Evolutionary conservation across 1,140 invertebrate genomes (phyloP).

Genomic region (Laupala kohalensis): DNA sequence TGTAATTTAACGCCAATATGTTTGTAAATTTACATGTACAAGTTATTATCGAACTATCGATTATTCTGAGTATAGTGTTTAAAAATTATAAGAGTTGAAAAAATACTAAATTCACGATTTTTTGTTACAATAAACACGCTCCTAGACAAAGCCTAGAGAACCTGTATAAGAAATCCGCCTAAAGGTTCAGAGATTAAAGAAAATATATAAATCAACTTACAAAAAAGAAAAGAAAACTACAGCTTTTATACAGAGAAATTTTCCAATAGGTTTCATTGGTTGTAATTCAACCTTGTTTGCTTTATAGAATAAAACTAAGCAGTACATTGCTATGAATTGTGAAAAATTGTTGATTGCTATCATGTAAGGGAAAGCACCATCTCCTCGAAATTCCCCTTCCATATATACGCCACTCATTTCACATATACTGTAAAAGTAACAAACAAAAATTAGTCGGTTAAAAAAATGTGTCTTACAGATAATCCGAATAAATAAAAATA

Average conservation of each 20-base stretch:
- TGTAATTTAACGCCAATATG: too few species aligned
- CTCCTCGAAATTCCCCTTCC: slow-evolving; percentile 74
- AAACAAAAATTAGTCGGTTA: not conserved
- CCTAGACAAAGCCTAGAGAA: too few species aligned
- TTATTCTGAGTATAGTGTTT: too few species aligned
- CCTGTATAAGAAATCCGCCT: too few species aligned
- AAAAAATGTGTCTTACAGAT: not conserved
- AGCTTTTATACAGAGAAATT: slow-evolving; percentile 96
- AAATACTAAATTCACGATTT: too few species aligned
- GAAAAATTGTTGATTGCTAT: slow-evolving; percentile 86
- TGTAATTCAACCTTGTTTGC: slow-evolving; percentile 73
- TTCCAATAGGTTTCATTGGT: slow-evolving; percentile 86
- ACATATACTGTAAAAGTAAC: slow-evolving; percentile 55
- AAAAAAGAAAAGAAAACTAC: slow-evolving; percentile 97
- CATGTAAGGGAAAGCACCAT: slow-evolving; percentile 81
- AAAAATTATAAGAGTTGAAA: too few species aligned
- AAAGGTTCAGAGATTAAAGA: not conserved
- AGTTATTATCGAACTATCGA: too few species aligned
- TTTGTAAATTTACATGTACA: too few species aligned
- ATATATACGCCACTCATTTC: slow-evolving; percentile 74
- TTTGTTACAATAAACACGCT: too few species aligned
- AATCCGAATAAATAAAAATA: slow-evolving; percentile 1
- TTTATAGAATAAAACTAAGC: slow-evolving; percentile 83
- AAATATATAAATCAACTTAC: slow-evolving; percentile 45
- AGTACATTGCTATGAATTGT: slow-evolving; percentile 94